Evolutionary conservation across 2,113 vertebrate species (phyloP), one percentile per base, ranked within the genome.

Genomic region (Sisor rabdophorus): DNA sequence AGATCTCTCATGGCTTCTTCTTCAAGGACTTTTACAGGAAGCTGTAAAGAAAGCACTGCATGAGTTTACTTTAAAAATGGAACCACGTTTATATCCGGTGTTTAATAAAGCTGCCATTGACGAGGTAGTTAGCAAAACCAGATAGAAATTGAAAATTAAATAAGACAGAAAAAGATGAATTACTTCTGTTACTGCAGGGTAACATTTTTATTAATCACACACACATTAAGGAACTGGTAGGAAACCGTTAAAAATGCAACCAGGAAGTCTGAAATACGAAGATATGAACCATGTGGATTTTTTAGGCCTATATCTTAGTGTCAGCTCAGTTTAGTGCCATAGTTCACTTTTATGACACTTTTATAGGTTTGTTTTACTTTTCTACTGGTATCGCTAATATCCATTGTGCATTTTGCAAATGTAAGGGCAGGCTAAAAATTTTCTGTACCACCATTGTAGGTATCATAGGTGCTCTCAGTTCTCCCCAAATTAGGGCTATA

Each of bases 201-300:
- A 81, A 84, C 76, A 67, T 84, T 86, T 75, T 53, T 76, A 87
- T 88, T 44, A 68, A 87, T 85, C 80, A 84, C 55, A 60, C 59
- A 79, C 82, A 77, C 67, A 53, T 75, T 79, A 77, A 81, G 73
- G 40, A 73, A 53, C 71, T 22, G 17, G 44, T 50, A 36, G 73
- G 58, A 67, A 73, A 11, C 68, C 63, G 40, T 60, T 11, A 71
- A 69, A 70, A 54, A 40, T 6, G 30, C 54, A 55, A 55, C 55
- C 53, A 63, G 72, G 72, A 65, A 59, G 68, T 80, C 78, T 86
- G 79, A 85, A 85, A 71, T 80, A 79, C 72, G 17, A 30, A 67
- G 81, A 86, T 89, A 85, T 28, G 48, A 83, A 36, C 50, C 60
- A 40, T 77, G 65, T 79, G 76, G 65, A 54, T 28, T 72, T 77